phyloP scores from a whole-genome alignment of 1,140 invertebrate species.

The Drosophila asahinai region DNA sequence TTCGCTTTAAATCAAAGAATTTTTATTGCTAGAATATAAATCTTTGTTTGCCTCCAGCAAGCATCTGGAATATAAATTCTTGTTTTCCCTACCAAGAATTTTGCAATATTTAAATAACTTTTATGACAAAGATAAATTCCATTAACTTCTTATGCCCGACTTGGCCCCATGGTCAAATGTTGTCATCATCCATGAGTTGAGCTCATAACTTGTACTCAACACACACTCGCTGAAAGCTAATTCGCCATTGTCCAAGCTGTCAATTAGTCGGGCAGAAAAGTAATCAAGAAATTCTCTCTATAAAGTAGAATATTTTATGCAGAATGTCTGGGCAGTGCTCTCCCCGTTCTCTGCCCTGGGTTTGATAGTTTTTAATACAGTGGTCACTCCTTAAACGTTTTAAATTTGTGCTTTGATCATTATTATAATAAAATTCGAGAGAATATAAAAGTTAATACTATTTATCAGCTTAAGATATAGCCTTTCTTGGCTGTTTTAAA shows the following conservation, averaged over 20 bases:
- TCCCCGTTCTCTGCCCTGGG: neutral
- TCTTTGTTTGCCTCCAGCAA: conserved; percentile 11
- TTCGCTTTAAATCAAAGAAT: conserved; percentile 31
- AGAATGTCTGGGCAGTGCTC: conserved; percentile 9
- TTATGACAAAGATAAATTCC: conserved; percentile 35
- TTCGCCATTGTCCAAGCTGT: conserved; percentile 36
- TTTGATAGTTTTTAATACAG: conserved; percentile 7
- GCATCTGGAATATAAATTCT: conserved; percentile 42
- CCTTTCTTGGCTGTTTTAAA: too few relatives aligned
- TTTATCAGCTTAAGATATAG: too few relatives aligned
- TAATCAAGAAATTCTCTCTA: conserved; percentile 21
- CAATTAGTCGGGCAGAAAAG: conserved; percentile 45
- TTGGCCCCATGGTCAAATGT: conserved; percentile 39
- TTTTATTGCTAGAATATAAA: conserved; percentile 34
- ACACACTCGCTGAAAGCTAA: conserved; percentile 32
- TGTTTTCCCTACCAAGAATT: neutral
- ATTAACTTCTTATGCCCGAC: conserved; percentile 36
- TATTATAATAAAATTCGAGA: too few relatives aligned
- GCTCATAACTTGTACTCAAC: conserved; percentile 33
- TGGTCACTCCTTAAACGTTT: neutral
- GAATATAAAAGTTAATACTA: neutral
- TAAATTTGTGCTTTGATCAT: neutral
- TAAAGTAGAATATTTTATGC: conserved; percentile 13
- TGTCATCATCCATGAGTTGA: conserved; percentile 44
- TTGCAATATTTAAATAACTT: conserved; percentile 15